Evolutionary conservation across 2,113 vertebrate species (phyloP).

Genomic region (Cephalopterus ornatus): DNA sequence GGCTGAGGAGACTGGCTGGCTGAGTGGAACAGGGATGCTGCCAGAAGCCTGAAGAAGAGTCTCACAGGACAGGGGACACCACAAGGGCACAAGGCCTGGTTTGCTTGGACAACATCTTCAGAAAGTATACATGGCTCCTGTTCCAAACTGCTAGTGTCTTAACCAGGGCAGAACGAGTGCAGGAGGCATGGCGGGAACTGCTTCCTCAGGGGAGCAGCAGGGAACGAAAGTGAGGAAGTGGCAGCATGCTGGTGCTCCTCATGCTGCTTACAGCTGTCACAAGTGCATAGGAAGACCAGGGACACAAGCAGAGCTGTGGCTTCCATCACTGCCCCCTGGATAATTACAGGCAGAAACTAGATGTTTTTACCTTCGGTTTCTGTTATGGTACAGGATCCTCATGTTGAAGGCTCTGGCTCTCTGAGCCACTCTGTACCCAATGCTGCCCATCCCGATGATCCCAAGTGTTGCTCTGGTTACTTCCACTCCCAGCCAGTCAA

Average conservation of each 20-base stretch:
- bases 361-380: constrained; percentile 55
- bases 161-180: background rate
- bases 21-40: background rate
- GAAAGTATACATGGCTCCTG: fast-evolving
- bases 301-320: background rate
- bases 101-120: background rate
- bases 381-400: constrained; percentile 76
- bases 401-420: constrained; percentile 73
- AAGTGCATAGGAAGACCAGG: fast-evolving
- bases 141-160: background rate
- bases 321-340: fast-evolving
- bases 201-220: background rate
- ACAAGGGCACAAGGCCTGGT: background rate
- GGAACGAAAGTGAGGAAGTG: background rate
- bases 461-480: constrained; percentile 67
- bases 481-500: constrained; percentile 68
- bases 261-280: background rate
- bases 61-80: background rate
- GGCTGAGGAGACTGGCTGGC: background rate
- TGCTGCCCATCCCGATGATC: constrained; percentile 74
- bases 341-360: background rate
- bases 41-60: background rate
- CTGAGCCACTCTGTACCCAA: constrained; percentile 72
- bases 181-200: background rate
- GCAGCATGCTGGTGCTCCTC: background rate